These are phyloP conservation scores for Andinoacara biseriatus DNA, from an alignment of 2,113 vertebrate genomes.

Conservation along the genomic window DNA sequence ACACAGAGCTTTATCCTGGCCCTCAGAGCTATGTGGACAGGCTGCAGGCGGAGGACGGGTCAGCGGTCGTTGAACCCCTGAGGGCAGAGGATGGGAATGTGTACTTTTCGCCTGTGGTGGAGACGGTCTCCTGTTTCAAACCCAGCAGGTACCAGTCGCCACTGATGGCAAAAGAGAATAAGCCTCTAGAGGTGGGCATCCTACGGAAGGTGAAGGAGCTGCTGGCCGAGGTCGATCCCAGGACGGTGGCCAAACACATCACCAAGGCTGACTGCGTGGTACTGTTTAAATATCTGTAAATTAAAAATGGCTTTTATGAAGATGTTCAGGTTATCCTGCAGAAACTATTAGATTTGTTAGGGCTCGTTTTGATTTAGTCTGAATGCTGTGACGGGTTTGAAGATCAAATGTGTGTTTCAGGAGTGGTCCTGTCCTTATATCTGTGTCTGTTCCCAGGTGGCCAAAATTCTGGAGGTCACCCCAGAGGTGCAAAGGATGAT, in stretches of 20 bases:
- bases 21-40: constrained; percentile 83
- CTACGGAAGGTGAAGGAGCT: constrained; percentile 93
- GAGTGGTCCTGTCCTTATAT: background rate
- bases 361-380: background rate
- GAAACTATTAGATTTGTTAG: background rate
- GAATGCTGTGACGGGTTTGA: background rate
- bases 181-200: constrained; percentile 89
- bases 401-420: background rate
- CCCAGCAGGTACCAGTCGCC: constrained; percentile 84
- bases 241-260: constrained; percentile 88
- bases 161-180: constrained; percentile 89
- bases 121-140: constrained; percentile 87
- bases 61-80: background rate
- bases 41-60: constrained; percentile 75
- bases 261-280: constrained; percentile 95
- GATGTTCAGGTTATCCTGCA: background rate
- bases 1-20: constrained; percentile 81
- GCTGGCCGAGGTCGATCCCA: constrained; percentile 86
- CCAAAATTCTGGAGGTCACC: constrained; percentile 88
- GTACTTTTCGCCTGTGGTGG: constrained; percentile 79
- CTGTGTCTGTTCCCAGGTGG: constrained; percentile 81
- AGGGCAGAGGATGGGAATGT: constrained; percentile 45
- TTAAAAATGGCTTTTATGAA: background rate
- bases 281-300: constrained; percentile 21
- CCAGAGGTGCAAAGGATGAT: constrained; percentile 89